A percentile compares a stretch with the other conserved stretches of the same genome.
Conservation (phyloP, 2,797 vertebrate species). For the Sebastes hubbsi region DNA sequence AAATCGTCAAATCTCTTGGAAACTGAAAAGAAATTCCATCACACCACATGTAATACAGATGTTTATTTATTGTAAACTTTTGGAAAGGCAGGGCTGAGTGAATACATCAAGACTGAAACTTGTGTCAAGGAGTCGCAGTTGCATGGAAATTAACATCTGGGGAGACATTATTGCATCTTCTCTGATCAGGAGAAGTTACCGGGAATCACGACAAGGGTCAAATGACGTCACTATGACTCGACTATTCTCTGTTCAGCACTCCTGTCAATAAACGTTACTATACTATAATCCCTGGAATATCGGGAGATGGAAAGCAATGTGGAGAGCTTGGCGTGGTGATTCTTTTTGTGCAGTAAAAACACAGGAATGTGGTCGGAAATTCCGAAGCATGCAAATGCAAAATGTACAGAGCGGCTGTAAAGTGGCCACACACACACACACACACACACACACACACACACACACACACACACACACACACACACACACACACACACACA, state of each 20-base stretch:
- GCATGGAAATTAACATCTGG: slow-evolving; percentile 19
- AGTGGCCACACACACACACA: neutral
- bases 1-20: neutral
- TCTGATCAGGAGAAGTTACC: neutral
- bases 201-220: neutral
- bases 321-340: neutral
- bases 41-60: slow-evolving; percentile 64
- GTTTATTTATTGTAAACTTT: slow-evolving; percentile 92
- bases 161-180: slow-evolving; percentile 40
- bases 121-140: neutral
- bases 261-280: neutral
- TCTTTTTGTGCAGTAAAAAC: slow-evolving; percentile 15
- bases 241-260: neutral
- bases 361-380: slow-evolving; percentile 29
- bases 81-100: slow-evolving; percentile 82
- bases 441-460: neutral
- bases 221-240: neutral
- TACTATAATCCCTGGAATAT: neutral
- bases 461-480: neutral
- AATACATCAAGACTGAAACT: slow-evolving; percentile 74
- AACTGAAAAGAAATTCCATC: neutral
- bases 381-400: slow-evolving; percentile 50
- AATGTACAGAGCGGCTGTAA: neutral
- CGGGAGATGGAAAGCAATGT: neutral
- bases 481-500: neutral